A percentile compares a stretch with the other conserved stretches of the same genome.
phyloP scores from a whole-genome alignment of 2,888 invertebrate species.

The Sesia apiformis region DNA sequence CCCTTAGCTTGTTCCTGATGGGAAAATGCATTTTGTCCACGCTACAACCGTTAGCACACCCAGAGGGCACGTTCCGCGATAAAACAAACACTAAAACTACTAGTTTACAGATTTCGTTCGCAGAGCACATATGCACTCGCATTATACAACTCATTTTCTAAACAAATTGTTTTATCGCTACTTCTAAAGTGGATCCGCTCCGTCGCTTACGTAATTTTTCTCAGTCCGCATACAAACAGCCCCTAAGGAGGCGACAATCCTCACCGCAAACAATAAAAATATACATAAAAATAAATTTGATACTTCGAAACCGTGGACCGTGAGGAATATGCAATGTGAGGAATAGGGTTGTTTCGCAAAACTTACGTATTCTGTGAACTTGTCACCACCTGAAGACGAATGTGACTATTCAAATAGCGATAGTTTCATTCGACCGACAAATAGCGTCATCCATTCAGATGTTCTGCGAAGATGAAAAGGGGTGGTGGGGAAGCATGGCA shows the following conservation, averaged over 20 bases:
- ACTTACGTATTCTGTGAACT: slow-evolving; percentile 2
- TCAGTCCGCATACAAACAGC: slow-evolving; percentile 68
- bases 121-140: slow-evolving; percentile 29
- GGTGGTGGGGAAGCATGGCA: slow-evolving; percentile 26
- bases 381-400: slow-evolving; percentile 4
- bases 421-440: slow-evolving; percentile 30
- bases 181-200: slow-evolving; percentile 53
- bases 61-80: slow-evolving; percentile 34
- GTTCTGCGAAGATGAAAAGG: slow-evolving; percentile 37
- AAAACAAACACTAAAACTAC: slow-evolving; percentile 42
- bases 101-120: slow-evolving; percentile 38
- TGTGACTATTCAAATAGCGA: slow-evolving; percentile 29
- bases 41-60: slow-evolving; percentile 23
- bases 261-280: slow-evolving; percentile 67
- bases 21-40: slow-evolving; percentile 35
- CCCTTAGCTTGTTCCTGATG: slow-evolving; percentile 8
- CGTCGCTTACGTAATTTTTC: slow-evolving; percentile 60
- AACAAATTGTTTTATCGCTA: slow-evolving; percentile 68
- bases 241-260: slow-evolving; percentile 68
- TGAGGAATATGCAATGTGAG: slow-evolving; percentile 43
- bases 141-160: slow-evolving; percentile 52
- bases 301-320: slow-evolving; percentile 46
- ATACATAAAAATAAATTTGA: slow-evolving; percentile 70
- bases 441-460: slow-evolving; percentile 29
- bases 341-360: slow-evolving; percentile 10